Base-by-base conservation (phyloP, 1,140 invertebrate species). In the Macrobrachium rosenbergii region DNA sequence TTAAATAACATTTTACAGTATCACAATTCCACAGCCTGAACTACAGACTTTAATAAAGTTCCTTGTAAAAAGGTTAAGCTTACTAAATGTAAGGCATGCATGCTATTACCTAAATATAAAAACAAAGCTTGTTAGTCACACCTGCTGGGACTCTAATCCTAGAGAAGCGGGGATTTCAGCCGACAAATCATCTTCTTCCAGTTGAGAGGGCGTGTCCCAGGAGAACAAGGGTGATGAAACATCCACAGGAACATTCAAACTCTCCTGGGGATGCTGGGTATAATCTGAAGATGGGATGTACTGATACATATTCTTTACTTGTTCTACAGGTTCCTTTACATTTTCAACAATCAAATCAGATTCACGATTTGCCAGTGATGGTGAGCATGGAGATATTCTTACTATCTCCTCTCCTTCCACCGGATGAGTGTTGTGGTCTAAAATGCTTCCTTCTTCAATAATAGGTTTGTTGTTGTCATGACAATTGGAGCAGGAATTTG, bases 81-180 rank as follows among this genome's bases (percentile, higher is more conserved):
- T 58, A 62, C 59, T 63, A 3, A 78, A 17, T 6, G 28, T 43
- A 77, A 52, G 58, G 7, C 72, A 16, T 21, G 62, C 59, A 80
- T 37, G 3, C 28, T 37, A 82, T 43, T 28, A 83, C 67, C 60
- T 62, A 23, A 28, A 17, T 23, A 58, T 52, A 17, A 77, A 77
- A 73, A 37, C 21, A 60, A 45, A 85, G 23, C 11, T n/a, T 81
- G 78, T 82, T 87, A 82, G 78, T 87, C 85, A 87, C 85, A 87
- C 85, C 85, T 87, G 85, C 60, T 75, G 45, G 28, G 58, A 21
- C 17, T 87, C 85, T 87, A 87, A 21, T 78, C 28, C 59, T 87
- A 79, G 45, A 60, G 84, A 8, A 60, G 67, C 63, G 23, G 84
- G 52, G 8, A 76, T 62, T 12, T 43, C 72, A 63, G 82, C 52